Conservation (phyloP, 37 sponge, comb jelly and placozoan genomes). For the Aplysina aerophoba region DNA sequence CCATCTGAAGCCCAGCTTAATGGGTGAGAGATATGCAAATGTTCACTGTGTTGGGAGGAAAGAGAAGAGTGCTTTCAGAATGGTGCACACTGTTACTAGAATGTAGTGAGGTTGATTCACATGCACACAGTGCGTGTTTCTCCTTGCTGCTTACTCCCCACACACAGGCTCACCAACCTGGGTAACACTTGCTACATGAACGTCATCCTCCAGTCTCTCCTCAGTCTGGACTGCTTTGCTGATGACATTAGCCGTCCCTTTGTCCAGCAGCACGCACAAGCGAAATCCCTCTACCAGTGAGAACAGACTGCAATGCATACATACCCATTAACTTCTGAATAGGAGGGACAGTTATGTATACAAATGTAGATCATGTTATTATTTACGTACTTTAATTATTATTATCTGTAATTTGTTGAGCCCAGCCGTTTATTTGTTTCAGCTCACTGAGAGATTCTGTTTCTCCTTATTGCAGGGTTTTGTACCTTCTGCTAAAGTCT, state of each 20-base stretch:
- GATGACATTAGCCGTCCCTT: constrained; percentile 58
- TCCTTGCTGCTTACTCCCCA: too few species aligned
- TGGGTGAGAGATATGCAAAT: neutral
- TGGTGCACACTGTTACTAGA: too few species aligned
- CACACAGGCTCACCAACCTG: constrained; percentile 85
- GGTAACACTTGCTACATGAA: constrained; percentile 96
- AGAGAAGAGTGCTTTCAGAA: too few species aligned
- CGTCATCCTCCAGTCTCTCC: constrained; percentile 81
- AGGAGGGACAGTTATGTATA: neutral
- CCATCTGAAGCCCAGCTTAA: neutral
- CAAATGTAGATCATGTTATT: neutral
- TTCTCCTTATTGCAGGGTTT: constrained; percentile 36
- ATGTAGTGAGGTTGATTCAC: too few species aligned
- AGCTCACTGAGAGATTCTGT: neutral
- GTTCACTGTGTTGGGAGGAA: too few species aligned
- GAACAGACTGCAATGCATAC: neutral
- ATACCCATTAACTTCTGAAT: neutral
- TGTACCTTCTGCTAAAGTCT: constrained; percentile 72
- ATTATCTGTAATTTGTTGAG: too few species aligned
- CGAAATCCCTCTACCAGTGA: constrained; percentile 61
- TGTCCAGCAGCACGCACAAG: constrained; percentile 32
- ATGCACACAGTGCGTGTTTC: too few species aligned
- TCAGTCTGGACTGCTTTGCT: constrained; percentile 77
- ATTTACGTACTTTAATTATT: neutral
- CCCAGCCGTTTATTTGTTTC: too few species aligned